Conservation (phyloP, 1,140 invertebrate genomes). For the Apolygus lucorum region DNA sequence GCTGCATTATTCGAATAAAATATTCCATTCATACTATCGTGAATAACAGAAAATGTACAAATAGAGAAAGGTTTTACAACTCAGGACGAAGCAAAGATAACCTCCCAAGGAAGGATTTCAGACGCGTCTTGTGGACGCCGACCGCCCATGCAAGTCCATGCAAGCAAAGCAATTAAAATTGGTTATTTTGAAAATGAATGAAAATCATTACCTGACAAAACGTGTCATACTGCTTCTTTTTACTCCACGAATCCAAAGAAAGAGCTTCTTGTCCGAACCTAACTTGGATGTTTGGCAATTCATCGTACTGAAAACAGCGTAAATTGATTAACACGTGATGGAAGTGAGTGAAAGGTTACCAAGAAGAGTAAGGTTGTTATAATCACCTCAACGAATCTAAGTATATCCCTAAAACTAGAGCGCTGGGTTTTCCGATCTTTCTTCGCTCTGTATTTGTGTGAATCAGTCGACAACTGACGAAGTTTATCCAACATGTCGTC, state of each 20-base stretch:
- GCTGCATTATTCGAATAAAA: too few relatives aligned
- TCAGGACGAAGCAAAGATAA: too few relatives aligned
- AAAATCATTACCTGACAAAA: slow-evolving; percentile 60
- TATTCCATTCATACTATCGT: too few relatives aligned
- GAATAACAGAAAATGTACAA: too few relatives aligned
- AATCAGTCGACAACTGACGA: slow-evolving; percentile 77
- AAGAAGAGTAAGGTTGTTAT: too few relatives aligned
- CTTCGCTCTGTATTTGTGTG: slow-evolving; percentile 85
- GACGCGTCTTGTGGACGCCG: too few relatives aligned
- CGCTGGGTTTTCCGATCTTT: slow-evolving; percentile 86
- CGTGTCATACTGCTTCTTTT: slow-evolving; percentile 74
- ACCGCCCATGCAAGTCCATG: too few relatives aligned
- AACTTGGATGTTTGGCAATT: too few relatives aligned
- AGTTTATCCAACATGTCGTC: slow-evolving; percentile 53
- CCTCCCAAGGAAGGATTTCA: too few relatives aligned
- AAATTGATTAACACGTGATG: slow-evolving; percentile 18
- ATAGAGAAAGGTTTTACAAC: too few relatives aligned
- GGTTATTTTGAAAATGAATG: too few relatives aligned
- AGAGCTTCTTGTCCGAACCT: slow-evolving; percentile 69
- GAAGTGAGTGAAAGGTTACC: slow-evolving; percentile 24
- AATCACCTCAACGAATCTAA: slow-evolving; percentile 57
- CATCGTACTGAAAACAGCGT: slow-evolving; percentile 58
- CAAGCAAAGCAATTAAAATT: too few relatives aligned
- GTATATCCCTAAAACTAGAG: slow-evolving; percentile 81
- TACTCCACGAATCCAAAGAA: slow-evolving; percentile 66